Base-by-base conservation (phyloP, 1,140 invertebrate species). In the Zeugodacus cucurbitae region DNA sequence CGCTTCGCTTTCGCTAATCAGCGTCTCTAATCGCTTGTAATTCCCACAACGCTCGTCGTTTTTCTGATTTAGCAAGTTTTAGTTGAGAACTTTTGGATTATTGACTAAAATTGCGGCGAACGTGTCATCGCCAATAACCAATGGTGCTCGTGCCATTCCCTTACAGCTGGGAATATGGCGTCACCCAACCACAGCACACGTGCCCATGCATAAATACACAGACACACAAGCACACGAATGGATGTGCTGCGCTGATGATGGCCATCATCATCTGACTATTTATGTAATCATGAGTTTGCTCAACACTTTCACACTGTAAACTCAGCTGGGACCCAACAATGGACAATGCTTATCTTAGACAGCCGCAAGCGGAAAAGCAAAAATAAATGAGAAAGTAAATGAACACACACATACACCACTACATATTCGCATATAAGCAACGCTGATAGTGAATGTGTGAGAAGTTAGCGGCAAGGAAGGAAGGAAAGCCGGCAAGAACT, bases 261-360 rank as follows among this genome's bases (percentile, higher is more conserved):
- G n/a, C 74, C 37, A 82, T 26, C 74, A 82, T 82, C 41, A 82
- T 82, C 74, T 26, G 41, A 82, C 74, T 82, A 82, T 82, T 82
- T 48, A 82, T 48, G 74, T 82, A 82, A 82, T 82, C 74, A 82
- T 82, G 74, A 82, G 74, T 82, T 82, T 82, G 74, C 26, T 82
- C 41, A 82, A 82, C 74, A 82, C 74, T 82, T 82, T 82, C 74
- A 82, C 74, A 48, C 74, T 82, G 41, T 82, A 82, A 82, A 48
- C 41, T 82, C 74, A 82, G 44, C 74, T 82, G 74, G 74, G 41
- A 82, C 41, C 74, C n/a, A 82, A 62, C 37, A 82, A 37, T 37
- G 74, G 41, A 48, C 74, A 82, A 82, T 82, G 74, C 41, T 82
- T 82, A 82, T 82, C 74, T 82, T 82, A n/a, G 17, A 26, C 22